Base-by-base conservation (phyloP, 2,888 invertebrate species). In the Polydesmus complanatus region DNA sequence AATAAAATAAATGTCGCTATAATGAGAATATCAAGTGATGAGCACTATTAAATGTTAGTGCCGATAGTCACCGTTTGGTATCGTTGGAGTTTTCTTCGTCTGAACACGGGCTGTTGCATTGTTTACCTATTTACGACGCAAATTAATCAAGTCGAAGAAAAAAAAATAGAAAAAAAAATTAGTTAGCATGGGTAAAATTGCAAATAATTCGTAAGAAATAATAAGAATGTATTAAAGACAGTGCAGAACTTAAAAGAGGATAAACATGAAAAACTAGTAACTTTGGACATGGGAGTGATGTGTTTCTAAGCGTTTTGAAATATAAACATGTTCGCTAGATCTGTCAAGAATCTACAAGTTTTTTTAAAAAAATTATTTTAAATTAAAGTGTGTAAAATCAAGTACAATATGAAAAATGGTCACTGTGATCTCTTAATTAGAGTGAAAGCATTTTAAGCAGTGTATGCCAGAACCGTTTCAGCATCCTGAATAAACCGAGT, bases 41-140 rank as follows among this genome's bases (percentile, higher is more conserved):
- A 37, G 14, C 14, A 37, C 37, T 8, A 37, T 18, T 37, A 54
- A 61, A 54, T 53, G 25, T 19, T 47, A 27, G 19, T 21, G 21
- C 56, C 3, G 19, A 53, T 26, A 78, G 88, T 84, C 80, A 91
- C 91, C 91, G 81, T 89, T 86, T 70, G 91, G 89, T 75, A 92
- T 68, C 70, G 89, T 81, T 69, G 90, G 84, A 70, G 91, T 88
- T 81, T 97, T 97, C 85, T 94, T 95, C 74, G 96, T 96, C 84
- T 97, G 96, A 77, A 97, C 95, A 81, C 97, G 83, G 72, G 97
- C 97, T 71, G 97, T 97, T 70, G 97, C 97, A 81, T 97, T 97
- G 84, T 97, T 97, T 77, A 97, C 95, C 95, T 93, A 37, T 37
- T 37, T 37, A 37, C 14, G 37, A 37, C 37, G 37, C 8, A 82